Percentiles rank a stretch among this genome's conserved stretches.
Conservation (phyloP, 2,888 invertebrate species). For the Macrophya annulata region DNA sequence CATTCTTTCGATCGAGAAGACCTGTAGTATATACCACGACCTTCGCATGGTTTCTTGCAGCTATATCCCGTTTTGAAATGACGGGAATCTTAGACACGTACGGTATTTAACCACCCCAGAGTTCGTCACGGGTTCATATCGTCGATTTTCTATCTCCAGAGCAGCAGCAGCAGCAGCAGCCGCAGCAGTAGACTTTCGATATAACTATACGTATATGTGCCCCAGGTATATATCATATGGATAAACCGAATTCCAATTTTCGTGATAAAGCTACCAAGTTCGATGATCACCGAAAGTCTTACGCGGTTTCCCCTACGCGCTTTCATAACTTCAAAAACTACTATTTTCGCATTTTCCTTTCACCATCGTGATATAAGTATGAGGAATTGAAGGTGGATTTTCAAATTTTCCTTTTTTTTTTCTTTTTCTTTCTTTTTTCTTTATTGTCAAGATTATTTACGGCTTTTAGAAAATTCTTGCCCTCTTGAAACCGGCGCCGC, state of each 20-base stretch:
- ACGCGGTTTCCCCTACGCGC: not conserved
- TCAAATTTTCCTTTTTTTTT: not conserved
- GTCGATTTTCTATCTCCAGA: not conserved
- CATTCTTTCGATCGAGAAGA: slow-evolving; percentile 26
- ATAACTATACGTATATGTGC: not conserved
- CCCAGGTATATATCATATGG: not conserved
- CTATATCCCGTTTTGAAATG: slow-evolving; percentile 54
- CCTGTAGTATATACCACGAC: slow-evolving; percentile 3
- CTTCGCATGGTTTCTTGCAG: slow-evolving; percentile 60
- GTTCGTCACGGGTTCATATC: slow-evolving; percentile 65
- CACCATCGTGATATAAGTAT: not conserved
- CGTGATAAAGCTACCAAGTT: not conserved
- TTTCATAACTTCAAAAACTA: not conserved
- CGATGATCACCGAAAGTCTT: not conserved
- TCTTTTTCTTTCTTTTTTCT: not conserved
- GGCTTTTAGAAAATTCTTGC: not conserved
- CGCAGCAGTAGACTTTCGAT: not conserved
- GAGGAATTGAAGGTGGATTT: not conserved
- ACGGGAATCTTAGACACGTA: slow-evolving; percentile 65
- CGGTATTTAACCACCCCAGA: slow-evolving; percentile 66
- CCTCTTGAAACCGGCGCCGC: slow-evolving; percentile 12
- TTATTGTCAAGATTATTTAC: not conserved
- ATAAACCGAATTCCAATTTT: not conserved
- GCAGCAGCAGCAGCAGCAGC: not conserved
- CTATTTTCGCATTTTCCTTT: not conserved